Evolutionary conservation across 2,797 vertebrate species (phyloP), one percentile per base, ranked within the genome.

Genomic region (Miichthys miiuy): DNA sequence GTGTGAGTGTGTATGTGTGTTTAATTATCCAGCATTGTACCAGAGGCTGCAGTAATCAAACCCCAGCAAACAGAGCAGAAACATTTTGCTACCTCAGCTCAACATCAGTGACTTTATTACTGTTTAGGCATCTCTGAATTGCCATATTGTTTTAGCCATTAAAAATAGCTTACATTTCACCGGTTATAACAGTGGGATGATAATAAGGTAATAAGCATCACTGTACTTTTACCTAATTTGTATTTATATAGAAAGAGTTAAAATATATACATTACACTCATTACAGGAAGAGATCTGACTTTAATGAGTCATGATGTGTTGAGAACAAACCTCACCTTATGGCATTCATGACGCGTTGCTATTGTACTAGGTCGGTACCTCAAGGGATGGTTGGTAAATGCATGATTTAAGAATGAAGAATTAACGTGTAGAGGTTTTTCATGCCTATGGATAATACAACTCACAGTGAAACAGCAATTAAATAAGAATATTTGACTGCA

Each of bases 11-110:
- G 52, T 70, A 68, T 72, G 68, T 79, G 74, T 87, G 86, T 88
- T 92, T 93, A 92, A 93, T 93, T 94, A 91, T 79, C 91, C 77
- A 86, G 80, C 10, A 50, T 79, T 82, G 73, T 86, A 89, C 89
- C 79, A 88, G 82, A 84, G 90, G 88, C 86, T 87, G 69, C 67
- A 82, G 68, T 83, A 88, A 90, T 88, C 83, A 91, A 88, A 88
- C 77, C 86, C 80, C 69, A 79, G 77, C 75, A 91, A 89, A 72
- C 89, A 69, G 87, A 85, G 86, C 82, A 83, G 81, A 86, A 88
- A 72, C 70, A 81, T 69, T 65, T 78, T 85, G 77, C 88, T 41
- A 82, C 74, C 72, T 91, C 87, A 91, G 90, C 89, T 83, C 57
- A 86, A 72, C 64, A 69, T 71, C 75, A 80, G 75, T 69, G 64